Base-by-base conservation (phyloP, 2,113 vertebrate genomes). In the Typhlomys cinereus region DNA sequence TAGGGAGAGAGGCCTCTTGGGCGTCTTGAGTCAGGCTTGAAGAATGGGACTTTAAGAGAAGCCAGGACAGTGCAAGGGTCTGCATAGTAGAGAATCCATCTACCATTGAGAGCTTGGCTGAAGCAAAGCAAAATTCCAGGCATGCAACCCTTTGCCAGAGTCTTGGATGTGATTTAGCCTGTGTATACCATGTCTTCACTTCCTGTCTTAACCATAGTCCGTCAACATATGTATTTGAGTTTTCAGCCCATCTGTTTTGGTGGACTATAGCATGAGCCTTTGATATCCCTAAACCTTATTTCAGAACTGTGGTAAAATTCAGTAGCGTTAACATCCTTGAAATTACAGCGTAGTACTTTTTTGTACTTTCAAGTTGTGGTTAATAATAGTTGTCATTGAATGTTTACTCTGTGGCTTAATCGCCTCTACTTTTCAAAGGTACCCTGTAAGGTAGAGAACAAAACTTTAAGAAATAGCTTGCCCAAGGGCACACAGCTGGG, bases 291-390 rank as follows among this genome's bases (percentile, higher is more conserved):
- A 67, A 89, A 86, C 79, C 44, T 93, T n/a, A 39, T 52, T n/a
- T 79, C 27, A 91, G 57, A 82, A 92, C 69, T 52, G 2, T 36
- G 31, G 12, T 80, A 89, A n/a, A n/a, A 83, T 83, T 91, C 44
- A 57, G 66, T 83, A 10, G 57, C 20, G n/a, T 90, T 74, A 69
- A 59, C 39, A 20, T 75, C 67, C 87, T 85, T 84, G 66, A 84
- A 88, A 86, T 86, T 41, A 66, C 15, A 70, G 18, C 52, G 46
- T 21, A 48, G 1, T 39, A 31, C 36, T 67, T 66, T 67, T 48
- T 66, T 73, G 62, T 27, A 21, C 8, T 62, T 62, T 91, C 46
- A 17, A 61, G 46, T 36, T 78, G 34, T 69, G 57, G 48, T 69
- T 46, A 21, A 14, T 57, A 78, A 62, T 59, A 84, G 36, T 18